Evolutionary conservation across 2,797 vertebrate species (phyloP).

Genomic region (Mormyrus hasselquistii): DNA sequence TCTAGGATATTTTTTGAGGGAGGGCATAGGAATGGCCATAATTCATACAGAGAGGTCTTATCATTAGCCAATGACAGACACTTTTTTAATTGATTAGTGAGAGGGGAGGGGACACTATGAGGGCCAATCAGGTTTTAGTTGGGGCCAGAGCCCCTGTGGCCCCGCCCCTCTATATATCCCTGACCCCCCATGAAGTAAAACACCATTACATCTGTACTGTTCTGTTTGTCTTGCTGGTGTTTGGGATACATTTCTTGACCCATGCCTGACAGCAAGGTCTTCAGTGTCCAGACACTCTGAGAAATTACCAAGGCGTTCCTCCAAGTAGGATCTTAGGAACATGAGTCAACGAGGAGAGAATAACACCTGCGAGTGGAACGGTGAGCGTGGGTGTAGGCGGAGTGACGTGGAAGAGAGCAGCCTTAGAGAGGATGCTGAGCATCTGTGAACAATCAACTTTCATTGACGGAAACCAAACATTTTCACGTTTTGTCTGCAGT

Average conservation of each 20-base stretch:
- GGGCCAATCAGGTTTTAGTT: background rate
- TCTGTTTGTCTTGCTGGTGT: background rate
- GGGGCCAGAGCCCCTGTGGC: background rate
- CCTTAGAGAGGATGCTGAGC: too few relatives aligned
- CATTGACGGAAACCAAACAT: background rate
- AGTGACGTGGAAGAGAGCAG: background rate
- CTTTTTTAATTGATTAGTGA: background rate
- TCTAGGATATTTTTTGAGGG: background rate
- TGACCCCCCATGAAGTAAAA: background rate
- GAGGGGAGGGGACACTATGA: background rate
- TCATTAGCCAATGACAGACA: background rate
- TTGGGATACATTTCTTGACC: background rate
- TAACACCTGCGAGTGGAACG: background rate
- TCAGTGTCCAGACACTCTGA: background rate
- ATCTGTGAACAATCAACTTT: background rate
- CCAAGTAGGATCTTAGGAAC: background rate
- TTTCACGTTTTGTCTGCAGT: slow-evolving; percentile 12
- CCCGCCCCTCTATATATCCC: background rate
- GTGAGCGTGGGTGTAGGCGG: background rate
- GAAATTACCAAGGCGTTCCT: background rate
- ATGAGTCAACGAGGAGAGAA: background rate
- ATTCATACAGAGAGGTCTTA: background rate
- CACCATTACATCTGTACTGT: background rate
- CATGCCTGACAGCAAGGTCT: background rate
- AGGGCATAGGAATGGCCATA: background rate